Base-by-base conservation (phyloP, 2,888 invertebrate species). In the Philhelius pedissequus region DNA sequence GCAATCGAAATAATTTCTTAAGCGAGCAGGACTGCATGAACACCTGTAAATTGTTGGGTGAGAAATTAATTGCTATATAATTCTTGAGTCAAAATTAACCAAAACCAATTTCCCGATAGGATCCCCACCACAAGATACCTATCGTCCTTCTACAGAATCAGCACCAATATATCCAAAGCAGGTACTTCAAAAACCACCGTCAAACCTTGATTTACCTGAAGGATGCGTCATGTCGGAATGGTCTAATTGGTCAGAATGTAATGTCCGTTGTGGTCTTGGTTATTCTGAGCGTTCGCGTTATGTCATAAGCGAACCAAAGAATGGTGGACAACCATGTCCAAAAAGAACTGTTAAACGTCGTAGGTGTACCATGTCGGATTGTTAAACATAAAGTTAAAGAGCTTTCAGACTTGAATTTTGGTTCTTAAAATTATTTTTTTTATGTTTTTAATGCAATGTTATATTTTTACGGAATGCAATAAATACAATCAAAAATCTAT, bases 1-100 rank as follows among this genome's bases (percentile, higher is more conserved):
- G 98, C 45, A 98, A 97, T 91, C 94, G 94, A 88, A 99, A 99
- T 92, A 98, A 97, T 92, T 99, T 98, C 93, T 93, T 96, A 83
- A 95, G 95, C 13, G 93, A 94, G 87, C 94, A 95, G 30, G 96
- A 97, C 89, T 98, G 98, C 89, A 93, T 93, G 87, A 92, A 92
- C 87, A 94, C 95, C 7, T 97, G 97, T 90, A 87, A 86, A 27
- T 80, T 87, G 48, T 83, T 88, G 45, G 79, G 87, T 88, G 77
- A 77, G 35, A 4, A 20, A 9, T 25, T 5, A n/a, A 38, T 9
- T n/a, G n/a, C 22, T 43, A 15, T 20, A 38, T 56, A 35, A 20
- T 20, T 9, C 0, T 45, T 3, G 1, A 22, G 11, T 3, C 15
- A 13, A 30, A 56, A 30, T 52, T 32, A 6, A 48, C 8, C 6